A percentile compares a stretch with the other conserved stretches of the same genome.
Evolutionary conservation across 1,140 invertebrate species (phyloP).

Genomic region (Drosophila arizonae): DNA sequence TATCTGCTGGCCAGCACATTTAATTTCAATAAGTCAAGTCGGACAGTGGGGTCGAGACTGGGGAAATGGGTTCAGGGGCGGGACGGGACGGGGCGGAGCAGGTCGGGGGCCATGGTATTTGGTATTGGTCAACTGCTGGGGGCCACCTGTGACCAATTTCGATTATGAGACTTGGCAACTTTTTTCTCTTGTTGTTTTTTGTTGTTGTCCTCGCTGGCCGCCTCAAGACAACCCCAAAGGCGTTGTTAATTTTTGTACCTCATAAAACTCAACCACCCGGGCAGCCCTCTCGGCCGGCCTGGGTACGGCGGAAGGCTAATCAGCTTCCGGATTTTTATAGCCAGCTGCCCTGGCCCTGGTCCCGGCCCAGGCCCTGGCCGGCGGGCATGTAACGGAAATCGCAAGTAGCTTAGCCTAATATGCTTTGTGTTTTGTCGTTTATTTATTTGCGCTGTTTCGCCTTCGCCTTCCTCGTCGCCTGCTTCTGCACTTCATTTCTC

Average conservation of each 20-base stretch:
- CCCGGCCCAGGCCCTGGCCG: neutral
- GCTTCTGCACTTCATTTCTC: neutral
- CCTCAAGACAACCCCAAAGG: constrained; percentile 70
- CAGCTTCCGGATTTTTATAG: constrained; percentile 79
- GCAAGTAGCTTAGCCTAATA: constrained; percentile 81
- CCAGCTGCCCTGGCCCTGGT: constrained; percentile 17
- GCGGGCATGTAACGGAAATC: constrained; percentile 76
- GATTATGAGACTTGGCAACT: constrained; percentile 76
- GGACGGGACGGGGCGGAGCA: neutral
- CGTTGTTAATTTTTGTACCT: constrained; percentile 80
- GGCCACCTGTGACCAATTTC: constrained; percentile 81
- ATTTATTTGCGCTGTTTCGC: constrained; percentile 76
- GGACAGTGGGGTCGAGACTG: neutral
- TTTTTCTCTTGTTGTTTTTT: constrained; percentile 15
- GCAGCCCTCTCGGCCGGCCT: constrained; percentile 31
- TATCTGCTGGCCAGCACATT: constrained; percentile 74
- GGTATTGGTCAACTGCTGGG: constrained; percentile 61
- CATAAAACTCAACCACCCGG: constrained; percentile 70
- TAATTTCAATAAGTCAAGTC: constrained; percentile 72
- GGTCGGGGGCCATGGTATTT: constrained; percentile 31
- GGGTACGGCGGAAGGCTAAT: constrained; percentile 53
- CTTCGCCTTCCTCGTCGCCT: constrained; percentile 27
- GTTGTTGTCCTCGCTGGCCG: constrained; percentile 13
- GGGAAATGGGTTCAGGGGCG: neutral
- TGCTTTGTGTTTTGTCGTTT: constrained; percentile 79